Evolutionary conservation across 2,888 invertebrate species (phyloP).

Genomic region (Atethmia centrago): DNA sequence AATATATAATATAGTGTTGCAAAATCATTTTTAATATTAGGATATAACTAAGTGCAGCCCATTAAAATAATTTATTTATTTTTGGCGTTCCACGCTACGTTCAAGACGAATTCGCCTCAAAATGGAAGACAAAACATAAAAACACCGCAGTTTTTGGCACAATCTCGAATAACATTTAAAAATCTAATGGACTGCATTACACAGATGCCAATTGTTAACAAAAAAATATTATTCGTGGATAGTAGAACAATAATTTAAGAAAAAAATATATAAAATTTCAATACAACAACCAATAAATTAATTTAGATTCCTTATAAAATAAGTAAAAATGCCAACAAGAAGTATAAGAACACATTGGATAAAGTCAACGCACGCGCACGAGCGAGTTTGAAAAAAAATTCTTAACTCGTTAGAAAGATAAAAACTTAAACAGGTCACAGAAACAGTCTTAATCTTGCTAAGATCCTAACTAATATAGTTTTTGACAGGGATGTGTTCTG

Average conservation of each 20-base stretch:
- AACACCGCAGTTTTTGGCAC: constrained; percentile 81
- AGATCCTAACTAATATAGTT: constrained; percentile 89
- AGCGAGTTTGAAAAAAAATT: constrained; percentile 75
- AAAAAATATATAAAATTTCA: constrained; percentile 86
- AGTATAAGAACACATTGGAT: constrained; percentile 90
- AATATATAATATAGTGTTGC: constrained; percentile 75
- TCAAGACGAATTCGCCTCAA: constrained; percentile 56
- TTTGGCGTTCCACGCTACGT: constrained; percentile 67
- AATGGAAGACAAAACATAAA: constrained; percentile 67
- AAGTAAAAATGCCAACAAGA: constrained; percentile 91
- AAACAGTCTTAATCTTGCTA: constrained; percentile 91
- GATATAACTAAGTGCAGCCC: constrained; percentile 77
- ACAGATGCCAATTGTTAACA: constrained; percentile 85
- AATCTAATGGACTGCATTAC: constrained; percentile 86
- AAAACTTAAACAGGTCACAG: constrained; percentile 91
- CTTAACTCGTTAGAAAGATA: constrained; percentile 88
- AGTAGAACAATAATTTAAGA: constrained; percentile 88
- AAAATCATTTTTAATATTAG: constrained; percentile 70
- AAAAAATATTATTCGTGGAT: constrained; percentile 79
- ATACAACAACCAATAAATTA: constrained; percentile 91
- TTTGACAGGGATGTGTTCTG: constrained; percentile 90
- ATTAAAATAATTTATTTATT: constrained; percentile 68
- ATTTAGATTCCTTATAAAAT: constrained; percentile 90
- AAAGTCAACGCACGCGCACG: constrained; percentile 76
- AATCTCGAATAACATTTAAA: constrained; percentile 69